Conservation (phyloP, 2,113 vertebrate species). For the Recurvirostra avosetta region DNA sequence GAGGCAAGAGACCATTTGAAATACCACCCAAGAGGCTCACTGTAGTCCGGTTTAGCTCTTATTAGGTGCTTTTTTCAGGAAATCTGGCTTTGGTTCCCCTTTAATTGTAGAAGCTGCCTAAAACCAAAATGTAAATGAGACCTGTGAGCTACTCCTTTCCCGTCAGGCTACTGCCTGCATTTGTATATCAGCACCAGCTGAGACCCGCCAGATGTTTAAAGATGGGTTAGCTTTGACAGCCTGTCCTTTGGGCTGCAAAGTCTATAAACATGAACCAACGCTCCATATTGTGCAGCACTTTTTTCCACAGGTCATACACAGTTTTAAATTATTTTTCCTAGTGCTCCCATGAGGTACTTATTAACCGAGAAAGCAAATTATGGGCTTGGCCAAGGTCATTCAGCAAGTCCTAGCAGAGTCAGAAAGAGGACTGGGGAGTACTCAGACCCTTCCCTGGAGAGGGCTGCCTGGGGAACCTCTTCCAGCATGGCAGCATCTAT, state of each 20-base stretch:
- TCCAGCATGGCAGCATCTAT: accelerated
- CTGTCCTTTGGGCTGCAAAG: background rate
- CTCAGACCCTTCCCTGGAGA: background rate
- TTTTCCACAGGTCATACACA: background rate
- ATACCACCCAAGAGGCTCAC: background rate
- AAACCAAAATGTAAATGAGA: background rate
- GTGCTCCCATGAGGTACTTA: background rate
- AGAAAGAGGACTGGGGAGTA: background rate
- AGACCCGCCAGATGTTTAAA: background rate
- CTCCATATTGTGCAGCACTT: background rate
- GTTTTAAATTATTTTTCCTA: background rate
- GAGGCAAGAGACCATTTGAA: background rate
- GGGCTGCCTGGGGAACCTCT: background rate
- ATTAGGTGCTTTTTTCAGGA: background rate
- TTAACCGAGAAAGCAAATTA: constrained; percentile 30
- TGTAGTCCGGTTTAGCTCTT: background rate
- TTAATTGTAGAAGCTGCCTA: background rate
- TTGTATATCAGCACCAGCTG: background rate
- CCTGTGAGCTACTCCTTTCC: background rate
- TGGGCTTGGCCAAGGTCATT: constrained; percentile 24
- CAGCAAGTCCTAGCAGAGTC: background rate
- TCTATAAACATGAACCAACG: background rate
- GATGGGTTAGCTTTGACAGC: background rate
- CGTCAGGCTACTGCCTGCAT: background rate
- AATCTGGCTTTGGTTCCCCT: background rate